Conservation (phyloP, 2,888 invertebrate species). For the Invenusta paracnida region DNA sequence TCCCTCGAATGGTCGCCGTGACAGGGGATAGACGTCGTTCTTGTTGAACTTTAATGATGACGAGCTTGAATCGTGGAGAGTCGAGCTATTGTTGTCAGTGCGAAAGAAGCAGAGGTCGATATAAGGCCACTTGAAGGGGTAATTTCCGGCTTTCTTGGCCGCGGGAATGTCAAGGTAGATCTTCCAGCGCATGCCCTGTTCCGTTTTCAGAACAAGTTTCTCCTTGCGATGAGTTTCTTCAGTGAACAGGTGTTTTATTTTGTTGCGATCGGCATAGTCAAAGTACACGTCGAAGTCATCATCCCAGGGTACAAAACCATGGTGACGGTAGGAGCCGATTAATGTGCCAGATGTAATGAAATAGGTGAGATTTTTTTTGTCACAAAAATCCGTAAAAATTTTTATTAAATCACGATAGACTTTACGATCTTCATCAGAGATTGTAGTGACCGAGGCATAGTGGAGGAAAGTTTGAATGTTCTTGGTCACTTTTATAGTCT, state of each 20-base stretch:
- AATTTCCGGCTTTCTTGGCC: neutral
- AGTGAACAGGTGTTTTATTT: neutral
- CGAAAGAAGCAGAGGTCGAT: neutral
- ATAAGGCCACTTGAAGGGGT: neutral
- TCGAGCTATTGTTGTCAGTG: neutral
- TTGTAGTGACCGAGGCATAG: neutral
- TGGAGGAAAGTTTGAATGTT: neutral
- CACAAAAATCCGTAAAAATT: neutral
- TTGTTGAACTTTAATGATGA: no score
- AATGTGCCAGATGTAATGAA: neutral
- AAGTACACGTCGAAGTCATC: neutral
- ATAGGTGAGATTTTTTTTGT: neutral
- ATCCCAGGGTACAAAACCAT: neutral
- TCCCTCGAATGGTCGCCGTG: neutral
- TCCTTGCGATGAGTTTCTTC: no score
- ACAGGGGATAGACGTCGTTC: neutral
- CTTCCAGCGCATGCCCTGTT: neutral
- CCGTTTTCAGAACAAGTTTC: neutral
- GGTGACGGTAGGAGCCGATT: neutral
- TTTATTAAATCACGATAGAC: neutral
- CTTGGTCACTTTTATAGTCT: no score
- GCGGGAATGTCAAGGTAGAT: neutral
- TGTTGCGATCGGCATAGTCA: neutral
- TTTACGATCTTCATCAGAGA: neutral
- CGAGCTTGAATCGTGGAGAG: neutral